phyloP scores from a whole-genome alignment of 92 coral and sea anemone species.

The Porites divaricata region DNA sequence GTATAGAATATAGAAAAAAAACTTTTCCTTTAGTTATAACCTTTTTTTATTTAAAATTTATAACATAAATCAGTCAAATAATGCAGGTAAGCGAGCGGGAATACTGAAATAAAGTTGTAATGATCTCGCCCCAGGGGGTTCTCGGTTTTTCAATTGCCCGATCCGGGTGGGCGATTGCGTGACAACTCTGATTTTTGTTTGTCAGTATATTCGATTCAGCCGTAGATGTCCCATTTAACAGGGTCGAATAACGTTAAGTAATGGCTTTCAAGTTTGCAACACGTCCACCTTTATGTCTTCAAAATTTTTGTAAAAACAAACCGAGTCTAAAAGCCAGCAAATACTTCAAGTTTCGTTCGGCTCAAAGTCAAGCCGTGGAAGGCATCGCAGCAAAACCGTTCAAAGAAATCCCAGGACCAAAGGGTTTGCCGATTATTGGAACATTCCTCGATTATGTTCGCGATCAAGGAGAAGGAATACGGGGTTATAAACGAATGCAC shows the following conservation, averaged over 20 bases:
- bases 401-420: constrained; percentile 49
- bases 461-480: neutral
- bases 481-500: constrained; percentile 34
- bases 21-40: no score
- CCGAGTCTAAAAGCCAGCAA: neutral
- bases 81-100: no score
- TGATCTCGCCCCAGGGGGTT: no score
- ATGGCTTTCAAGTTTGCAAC: constrained; percentile 1
- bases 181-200: no score
- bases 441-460: constrained; percentile 40
- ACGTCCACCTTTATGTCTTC: constrained; percentile 7
- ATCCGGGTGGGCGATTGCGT: no score
- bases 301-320: neutral
- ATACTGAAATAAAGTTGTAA: no score
- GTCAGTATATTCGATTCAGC: no score
- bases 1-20: no score
- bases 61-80: no score
- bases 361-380: constrained; percentile 11
- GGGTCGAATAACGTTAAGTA: neutral
- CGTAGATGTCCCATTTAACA: no score
- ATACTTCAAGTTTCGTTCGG: neutral
- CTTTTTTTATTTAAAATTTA: no score
- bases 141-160: no score
- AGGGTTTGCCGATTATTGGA: constrained; percentile 47
- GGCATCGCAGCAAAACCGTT: constrained; percentile 18